Conservation (phyloP, 1,140 invertebrate species). For the Adelges cooleyi region DNA sequence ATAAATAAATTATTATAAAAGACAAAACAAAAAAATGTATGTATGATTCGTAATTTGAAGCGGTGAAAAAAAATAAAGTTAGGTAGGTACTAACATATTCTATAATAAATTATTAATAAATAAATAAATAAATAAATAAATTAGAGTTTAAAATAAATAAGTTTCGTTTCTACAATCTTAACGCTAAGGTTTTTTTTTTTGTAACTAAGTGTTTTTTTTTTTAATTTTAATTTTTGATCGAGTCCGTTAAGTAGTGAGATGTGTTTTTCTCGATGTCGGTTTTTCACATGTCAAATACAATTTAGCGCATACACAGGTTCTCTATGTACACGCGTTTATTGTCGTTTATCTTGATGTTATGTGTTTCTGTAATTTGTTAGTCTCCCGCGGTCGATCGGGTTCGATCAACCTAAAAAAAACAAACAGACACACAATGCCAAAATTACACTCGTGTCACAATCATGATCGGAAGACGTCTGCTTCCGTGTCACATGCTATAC, state of each 20-base stretch:
- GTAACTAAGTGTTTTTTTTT: conserved; percentile 34
- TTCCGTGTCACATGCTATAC: too few species aligned
- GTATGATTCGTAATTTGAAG: conserved; percentile 6
- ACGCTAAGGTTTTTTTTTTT: conserved; percentile 10
- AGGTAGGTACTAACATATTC: too few species aligned
- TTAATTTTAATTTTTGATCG: conserved; percentile 19
- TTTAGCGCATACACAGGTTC: background rate
- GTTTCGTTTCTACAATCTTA: conserved; percentile 26
- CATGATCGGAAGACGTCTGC: too few species aligned
- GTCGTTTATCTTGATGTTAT: conserved; percentile 26
- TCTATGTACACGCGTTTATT: background rate
- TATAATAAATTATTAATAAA: conserved; percentile 26
- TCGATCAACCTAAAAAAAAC: conserved; percentile 27
- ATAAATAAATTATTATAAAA: background rate
- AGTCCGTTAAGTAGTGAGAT: conserved; percentile 26
- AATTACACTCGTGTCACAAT: conserved; percentile 40
- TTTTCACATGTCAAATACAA: conserved; percentile 19
- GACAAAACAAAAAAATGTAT: too few species aligned
- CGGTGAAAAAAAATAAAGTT: conserved; percentile 3
- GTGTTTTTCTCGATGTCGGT: conserved; percentile 24
- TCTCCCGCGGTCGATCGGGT: conserved; percentile 21
- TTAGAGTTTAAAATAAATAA: conserved; percentile 20
- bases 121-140: conserved; percentile 27
- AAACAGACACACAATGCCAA: conserved; percentile 29
- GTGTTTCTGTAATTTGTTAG: conserved; percentile 23